Evolutionary conservation across 2,888 invertebrate genomes (phyloP), one percentile per base, ranked within the genome.

Genomic region (Hypolimnas misippus): DNA sequence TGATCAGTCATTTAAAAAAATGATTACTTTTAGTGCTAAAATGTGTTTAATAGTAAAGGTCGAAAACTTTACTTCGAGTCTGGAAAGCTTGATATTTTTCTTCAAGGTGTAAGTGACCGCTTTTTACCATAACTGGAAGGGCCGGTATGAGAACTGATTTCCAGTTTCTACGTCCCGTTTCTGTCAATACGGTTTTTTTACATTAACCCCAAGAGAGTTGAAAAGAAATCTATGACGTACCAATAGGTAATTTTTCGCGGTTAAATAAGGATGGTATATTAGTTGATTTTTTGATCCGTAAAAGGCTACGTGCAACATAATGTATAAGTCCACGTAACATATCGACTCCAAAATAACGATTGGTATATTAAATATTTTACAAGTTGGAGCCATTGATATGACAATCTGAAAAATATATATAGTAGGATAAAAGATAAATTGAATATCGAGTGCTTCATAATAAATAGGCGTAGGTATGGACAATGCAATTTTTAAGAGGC

Each of bases 251-350:
- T 93, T 82, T 64, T 73, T 83, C 1, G 93, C 92, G 5, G 93
- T 93, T 74, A 89, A 79, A 70, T 91, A 90, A 7, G 93, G 93
- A 76, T 93, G 93, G 66, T 89, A 90, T 59, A 93, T 88, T 8
- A 93, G 75, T 67, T 92, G 92, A 67, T 92, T 89, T 70, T 89
- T 86, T 0, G 79, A 63, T 0, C 92, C 92, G 62, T 93, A 93
- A 70, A 83, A 93, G 8, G 92, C 92, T 3, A 93, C 91, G 65
- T 93, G 92, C 0, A 93, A 76, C 89, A 89, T 92, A 54, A 93
- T 65, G 69, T 92, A 93, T 57, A 93, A 72, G 68, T 93, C 93
- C 2, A 90, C 50, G 64, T 92, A 92, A 66, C 92, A 89, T 62
- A 93, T 76, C 1, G 76, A 66, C 76, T 93, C 93, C 51, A 92